Conservation (phyloP, 1,140 invertebrate species). For the Aphelenchoides avenae region DNA sequence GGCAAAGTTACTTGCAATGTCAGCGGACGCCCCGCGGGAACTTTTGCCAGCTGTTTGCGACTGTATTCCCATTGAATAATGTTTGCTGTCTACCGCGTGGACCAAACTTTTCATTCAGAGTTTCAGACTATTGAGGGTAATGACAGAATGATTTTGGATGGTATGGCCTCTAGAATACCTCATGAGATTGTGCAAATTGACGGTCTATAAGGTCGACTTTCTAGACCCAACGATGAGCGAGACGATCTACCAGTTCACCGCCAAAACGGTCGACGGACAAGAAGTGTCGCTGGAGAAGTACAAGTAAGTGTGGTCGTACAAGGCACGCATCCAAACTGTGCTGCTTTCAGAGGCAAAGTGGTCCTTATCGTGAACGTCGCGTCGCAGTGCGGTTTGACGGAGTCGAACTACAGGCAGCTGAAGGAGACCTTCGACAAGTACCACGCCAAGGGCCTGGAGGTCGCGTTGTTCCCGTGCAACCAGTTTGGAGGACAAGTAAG, state of each 20-base stretch:
- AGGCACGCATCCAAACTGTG: neutral
- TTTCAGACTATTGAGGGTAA: too few relatives aligned
- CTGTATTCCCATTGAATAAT: too few relatives aligned
- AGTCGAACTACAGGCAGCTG: slow-evolving; percentile 37
- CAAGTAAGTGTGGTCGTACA: slow-evolving; percentile 53
- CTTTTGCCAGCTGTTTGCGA: too few relatives aligned
- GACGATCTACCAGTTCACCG: slow-evolving; percentile 63
- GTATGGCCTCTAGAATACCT: too few relatives aligned
- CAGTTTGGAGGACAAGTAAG: slow-evolving; percentile 37
- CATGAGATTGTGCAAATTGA: too few relatives aligned
- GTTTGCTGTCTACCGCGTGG: too few relatives aligned
- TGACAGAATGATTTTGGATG: too few relatives aligned
- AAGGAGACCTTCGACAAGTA: slow-evolving; percentile 42
- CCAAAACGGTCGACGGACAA: slow-evolving; percentile 63
- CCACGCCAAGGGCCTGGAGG: slow-evolving; percentile 37
- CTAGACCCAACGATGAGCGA: too few relatives aligned
- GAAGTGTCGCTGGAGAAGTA: slow-evolving; percentile 63
- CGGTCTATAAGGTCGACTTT: too few relatives aligned
- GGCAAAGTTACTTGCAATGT: too few relatives aligned
- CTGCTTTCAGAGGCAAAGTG: slow-evolving; percentile 37
- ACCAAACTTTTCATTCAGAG: too few relatives aligned
- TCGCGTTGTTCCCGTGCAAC: slow-evolving; percentile 49
- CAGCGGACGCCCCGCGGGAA: too few relatives aligned
- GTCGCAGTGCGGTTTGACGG: slow-evolving; percentile 40
- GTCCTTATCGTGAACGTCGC: slow-evolving; percentile 44